phyloP scores from a whole-genome alignment of 2,797 vertebrate genomes.

The Decapterus maruadsi region DNA sequence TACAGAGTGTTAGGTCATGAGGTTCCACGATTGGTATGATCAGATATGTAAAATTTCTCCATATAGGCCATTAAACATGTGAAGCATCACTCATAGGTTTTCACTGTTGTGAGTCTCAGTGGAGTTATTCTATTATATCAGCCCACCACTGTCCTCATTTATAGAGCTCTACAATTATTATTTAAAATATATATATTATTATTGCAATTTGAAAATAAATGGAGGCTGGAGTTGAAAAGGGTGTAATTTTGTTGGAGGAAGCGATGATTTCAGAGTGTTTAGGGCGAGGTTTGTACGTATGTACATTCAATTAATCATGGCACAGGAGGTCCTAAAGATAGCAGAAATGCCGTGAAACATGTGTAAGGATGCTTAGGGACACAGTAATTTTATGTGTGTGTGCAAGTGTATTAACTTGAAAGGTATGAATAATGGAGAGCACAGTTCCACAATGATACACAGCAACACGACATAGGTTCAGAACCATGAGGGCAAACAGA shows the following conservation, averaged over 20 bases:
- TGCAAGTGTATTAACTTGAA: slow-evolving; percentile 15
- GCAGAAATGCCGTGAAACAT: slow-evolving; percentile 2
- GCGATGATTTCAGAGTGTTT: background rate
- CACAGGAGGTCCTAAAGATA: background rate
- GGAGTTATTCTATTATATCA: no score
- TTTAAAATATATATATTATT: no score
- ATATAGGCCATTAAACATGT: background rate
- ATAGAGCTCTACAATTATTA: background rate
- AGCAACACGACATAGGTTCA: background rate
- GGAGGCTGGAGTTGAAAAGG: background rate
- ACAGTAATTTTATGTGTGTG: slow-evolving; percentile 1
- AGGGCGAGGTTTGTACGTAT: background rate
- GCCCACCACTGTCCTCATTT: no score
- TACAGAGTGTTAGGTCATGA: background rate
- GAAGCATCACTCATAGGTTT: no score
- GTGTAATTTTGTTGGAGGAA: background rate
- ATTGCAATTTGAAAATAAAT: background rate
- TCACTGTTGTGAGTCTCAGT: no score
- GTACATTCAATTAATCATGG: slow-evolving; percentile 2
- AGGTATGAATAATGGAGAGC: background rate
- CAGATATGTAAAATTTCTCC: background rate
- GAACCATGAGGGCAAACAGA: slow-evolving; percentile 47
- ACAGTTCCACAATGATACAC: background rate
- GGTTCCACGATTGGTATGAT: background rate
- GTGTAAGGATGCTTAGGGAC: background rate